A percentile compares a stretch with the other conserved stretches of the same genome.
phyloP scores from a whole-genome alignment of 1,140 invertebrate species.

The Heliconius eleuchia region DNA sequence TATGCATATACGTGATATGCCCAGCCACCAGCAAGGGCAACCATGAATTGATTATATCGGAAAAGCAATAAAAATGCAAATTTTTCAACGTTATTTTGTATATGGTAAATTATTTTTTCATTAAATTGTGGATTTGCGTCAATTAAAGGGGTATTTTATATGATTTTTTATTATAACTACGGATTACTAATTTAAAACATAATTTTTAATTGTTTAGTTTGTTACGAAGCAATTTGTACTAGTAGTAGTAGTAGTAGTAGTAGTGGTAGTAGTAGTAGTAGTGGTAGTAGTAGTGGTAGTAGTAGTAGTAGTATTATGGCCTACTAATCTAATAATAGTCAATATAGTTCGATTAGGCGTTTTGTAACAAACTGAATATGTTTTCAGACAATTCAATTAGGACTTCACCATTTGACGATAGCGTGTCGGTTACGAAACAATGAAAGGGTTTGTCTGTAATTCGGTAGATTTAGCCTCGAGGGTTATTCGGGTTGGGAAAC shows the following conservation, averaged over 20 bases:
- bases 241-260: slow-evolving; percentile 14
- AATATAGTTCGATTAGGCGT: slow-evolving; percentile 27
- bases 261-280: too few relatives aligned
- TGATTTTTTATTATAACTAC: not conserved
- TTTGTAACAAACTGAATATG: slow-evolving; percentile 34
- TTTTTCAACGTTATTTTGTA: slow-evolving; percentile 13
- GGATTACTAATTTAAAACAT: not conserved
- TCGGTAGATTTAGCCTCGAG: not conserved
- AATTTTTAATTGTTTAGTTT: not conserved
- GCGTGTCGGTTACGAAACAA: slow-evolving; percentile 5
- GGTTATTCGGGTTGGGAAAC: not conserved
- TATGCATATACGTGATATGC: not conserved
- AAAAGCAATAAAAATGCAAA: slow-evolving; percentile 13
- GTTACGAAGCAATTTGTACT: slow-evolving; percentile 25
- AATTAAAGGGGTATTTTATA: too few relatives aligned
- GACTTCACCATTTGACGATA: slow-evolving; percentile 19
- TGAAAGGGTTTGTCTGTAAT: slow-evolving; percentile 13
- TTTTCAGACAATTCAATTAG: slow-evolving; percentile 43
- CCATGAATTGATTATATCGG: slow-evolving; percentile 7
- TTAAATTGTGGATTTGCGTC: not conserved
- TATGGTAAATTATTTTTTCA: not conserved
- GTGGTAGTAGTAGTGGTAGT: too few relatives aligned
- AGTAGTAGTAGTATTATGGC: not conserved
- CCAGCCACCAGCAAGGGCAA: not conserved
- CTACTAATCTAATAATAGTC: slow-evolving; percentile 35